Percentiles rank a stretch among this genome's conserved stretches.
Conservation (phyloP, 2,888 invertebrate species). For the Apotomis capreana region DNA sequence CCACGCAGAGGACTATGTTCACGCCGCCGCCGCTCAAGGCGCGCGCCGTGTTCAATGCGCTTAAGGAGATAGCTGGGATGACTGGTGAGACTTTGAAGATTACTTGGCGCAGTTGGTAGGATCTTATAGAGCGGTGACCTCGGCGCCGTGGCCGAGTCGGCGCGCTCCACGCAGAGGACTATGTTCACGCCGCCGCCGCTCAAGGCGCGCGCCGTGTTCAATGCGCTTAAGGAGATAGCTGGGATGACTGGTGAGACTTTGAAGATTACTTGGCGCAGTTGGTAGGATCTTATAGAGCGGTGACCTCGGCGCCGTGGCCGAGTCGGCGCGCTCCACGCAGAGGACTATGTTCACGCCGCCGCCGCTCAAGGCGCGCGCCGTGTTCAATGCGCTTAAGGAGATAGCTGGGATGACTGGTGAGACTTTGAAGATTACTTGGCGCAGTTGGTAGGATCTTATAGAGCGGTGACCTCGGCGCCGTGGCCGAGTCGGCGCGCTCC, state of each 20-base stretch:
- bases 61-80: constrained; percentile 94
- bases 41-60: constrained; percentile 89
- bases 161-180: constrained; percentile 92
- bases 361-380: constrained; percentile 87
- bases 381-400: constrained; percentile 80
- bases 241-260: constrained; percentile 88
- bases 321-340: constrained; percentile 92
- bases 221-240: constrained; percentile 93
- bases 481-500: constrained; percentile 92
- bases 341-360: constrained; percentile 94
- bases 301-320: constrained; percentile 96
- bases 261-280: constrained; percentile 83
- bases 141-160: constrained; percentile 94
- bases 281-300: constrained; percentile 85
- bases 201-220: constrained; percentile 89
- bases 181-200: constrained; percentile 93
- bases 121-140: constrained; percentile 96
- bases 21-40: constrained; percentile 91
- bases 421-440: constrained; percentile 48
- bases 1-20: constrained; percentile 94
- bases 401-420: no score
- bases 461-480: constrained; percentile 94
- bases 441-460: no score
- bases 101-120: constrained; percentile 83
- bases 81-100: constrained; percentile 84